Evolutionary conservation across 1,140 invertebrate species (phyloP), one percentile per base, ranked within the genome.

Genomic region (Drosophila malerkotliana): DNA sequence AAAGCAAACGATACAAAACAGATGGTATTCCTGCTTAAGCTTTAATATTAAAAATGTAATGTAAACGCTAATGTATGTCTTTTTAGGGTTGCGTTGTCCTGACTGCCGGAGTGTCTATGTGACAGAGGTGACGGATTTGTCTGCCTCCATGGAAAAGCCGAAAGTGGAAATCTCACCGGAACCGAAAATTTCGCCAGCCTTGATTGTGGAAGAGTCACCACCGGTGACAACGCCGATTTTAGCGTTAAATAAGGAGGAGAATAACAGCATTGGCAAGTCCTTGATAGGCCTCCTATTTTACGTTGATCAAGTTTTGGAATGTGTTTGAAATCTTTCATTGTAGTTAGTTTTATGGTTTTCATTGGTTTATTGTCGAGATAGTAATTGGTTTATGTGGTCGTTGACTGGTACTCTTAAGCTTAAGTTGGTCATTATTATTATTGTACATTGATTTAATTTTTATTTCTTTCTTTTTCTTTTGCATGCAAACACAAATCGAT

Each of bases 31-130:
- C 7, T 28, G 5, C 21, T 21, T 3, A 15, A 30, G 12, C 8
- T 9, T 34, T 26, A 2, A 24, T n/a, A 21, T 21, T 21, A 3
- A 21, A 21, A 21, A 21, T 21, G 18, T 18, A n/a, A n/a, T 18
- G 18, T 21, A 21, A 3, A 21, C 3, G 21, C 21, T 21, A 21
- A 21, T 21, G 21, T 21, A 21, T 21, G 21, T 21, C n/a, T 7
- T 44, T 6, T 24, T 32, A 81, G 93, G 82, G 60, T 71, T 79
- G 6, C 92, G 92, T 32, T 95, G 94, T 85, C 94, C 94, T n/a
- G 92, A 93, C 9, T 95, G 94, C 76, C 85, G 92, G 21, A 95
- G 94, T 69, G 93, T 90, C 0, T 88, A 94, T 39, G 93, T 95
- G 12, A 92, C 94, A 9, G 93, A 94, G 92, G 75, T 92, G 9